Evolutionary conservation across 1,140 invertebrate species (phyloP).

Genomic region (Nephila pilipes): DNA sequence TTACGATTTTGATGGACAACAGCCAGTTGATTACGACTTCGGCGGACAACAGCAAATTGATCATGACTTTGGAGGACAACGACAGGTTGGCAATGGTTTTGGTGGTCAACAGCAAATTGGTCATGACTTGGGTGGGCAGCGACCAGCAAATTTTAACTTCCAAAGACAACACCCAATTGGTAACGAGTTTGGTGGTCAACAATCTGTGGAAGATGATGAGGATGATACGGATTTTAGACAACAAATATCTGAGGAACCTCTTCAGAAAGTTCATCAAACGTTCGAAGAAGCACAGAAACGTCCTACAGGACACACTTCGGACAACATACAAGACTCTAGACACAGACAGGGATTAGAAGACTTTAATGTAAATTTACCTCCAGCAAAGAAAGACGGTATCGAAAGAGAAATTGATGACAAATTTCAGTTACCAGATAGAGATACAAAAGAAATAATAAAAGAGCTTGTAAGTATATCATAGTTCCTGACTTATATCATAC

Average conservation of each 20-base stretch:
- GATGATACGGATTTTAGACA: too few relatives aligned
- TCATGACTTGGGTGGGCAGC: not conserved
- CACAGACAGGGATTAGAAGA: not conserved
- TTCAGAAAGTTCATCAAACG: not conserved
- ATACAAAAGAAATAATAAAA: not conserved
- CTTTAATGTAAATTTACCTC: not conserved
- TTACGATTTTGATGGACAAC: not conserved
- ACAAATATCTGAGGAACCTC: not conserved
- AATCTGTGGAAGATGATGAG: not conserved
- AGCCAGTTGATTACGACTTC: not conserved
- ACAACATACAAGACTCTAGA: not conserved
- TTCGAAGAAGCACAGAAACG: not conserved
- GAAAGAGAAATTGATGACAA: not conserved
- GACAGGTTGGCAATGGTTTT: not conserved
- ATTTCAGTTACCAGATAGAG: not conserved
- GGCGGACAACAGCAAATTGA: too few relatives aligned
- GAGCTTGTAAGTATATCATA: not conserved
- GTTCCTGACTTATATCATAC: too few relatives aligned
- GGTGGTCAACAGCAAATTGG: not conserved
- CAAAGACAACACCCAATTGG: not conserved
- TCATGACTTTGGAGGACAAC: not conserved
- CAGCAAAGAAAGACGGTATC: not conserved
- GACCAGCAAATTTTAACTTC: not conserved
- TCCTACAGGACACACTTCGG: not conserved
- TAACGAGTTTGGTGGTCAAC: slow-evolving; percentile 20